Base-by-base conservation (phyloP, 2,113 vertebrate species). In the Bothrops jararaca region DNA sequence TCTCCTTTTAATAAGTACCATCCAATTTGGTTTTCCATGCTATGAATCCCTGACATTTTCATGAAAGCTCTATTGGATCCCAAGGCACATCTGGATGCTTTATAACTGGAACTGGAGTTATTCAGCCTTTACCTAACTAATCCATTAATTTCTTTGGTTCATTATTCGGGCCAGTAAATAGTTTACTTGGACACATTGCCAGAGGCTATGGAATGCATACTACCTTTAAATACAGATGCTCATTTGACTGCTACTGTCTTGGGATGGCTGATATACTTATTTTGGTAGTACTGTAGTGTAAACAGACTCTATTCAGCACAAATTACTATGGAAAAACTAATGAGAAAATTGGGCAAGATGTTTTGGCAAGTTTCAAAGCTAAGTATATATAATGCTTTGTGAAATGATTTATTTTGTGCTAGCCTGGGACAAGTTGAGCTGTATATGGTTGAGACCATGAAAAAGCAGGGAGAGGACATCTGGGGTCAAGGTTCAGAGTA, bases 1-100 rank as follows among this genome's bases (percentile, higher is more conserved):
- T 48, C 15, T n/a, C 18, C 80, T 53, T 89, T 88, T 50, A 90
- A 80, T 89, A 88, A 20, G 86, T 23, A 89, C 23, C 9, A 60
- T 94, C 29, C 29, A 88, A n/a, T 6, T 11, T 85, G 96, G 89
- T 94, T 24, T 53, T 93, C 93, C 93, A 89, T 88, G 50, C 91
- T 85, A 24, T 89, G 54, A 93, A 92, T 93, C 39, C 5, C 39
- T 45, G 90, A 1, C 22, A 23, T 89, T 85, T 48, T 92, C 85
- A 91, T 53, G 88, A 90, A 89, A 93, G 74, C 58, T 95, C 93
- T 94, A 89, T 89, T 93, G 94, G 80, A 87, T 96, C 90, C 90
- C 90, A 96, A 69, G 93, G 50, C 80, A 34, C 88, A 39, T 87
- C 93, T 93, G 92, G 95, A 95, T 94, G 91, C 26, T 93, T 45